phyloP scores from a whole-genome alignment of 2,888 invertebrate genomes.

The Brenthis hecate region DNA sequence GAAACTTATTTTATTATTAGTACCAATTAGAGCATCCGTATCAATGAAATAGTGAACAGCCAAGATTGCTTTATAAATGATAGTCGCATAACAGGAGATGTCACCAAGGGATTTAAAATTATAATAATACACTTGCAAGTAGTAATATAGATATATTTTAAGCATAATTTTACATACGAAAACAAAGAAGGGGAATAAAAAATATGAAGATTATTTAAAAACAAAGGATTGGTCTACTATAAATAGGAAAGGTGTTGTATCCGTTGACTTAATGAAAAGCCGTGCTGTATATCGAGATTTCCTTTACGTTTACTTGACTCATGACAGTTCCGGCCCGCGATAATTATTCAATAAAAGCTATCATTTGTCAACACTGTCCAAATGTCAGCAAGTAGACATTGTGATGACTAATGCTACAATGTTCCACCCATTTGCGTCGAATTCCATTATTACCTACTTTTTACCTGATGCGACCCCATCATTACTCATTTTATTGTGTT shows the following conservation, averaged over 20 bases:
- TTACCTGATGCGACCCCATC: constrained; percentile 69
- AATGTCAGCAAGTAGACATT: constrained; percentile 74
- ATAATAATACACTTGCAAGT: too few relatives aligned
- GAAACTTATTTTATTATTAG: too few relatives aligned
- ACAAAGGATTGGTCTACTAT: too few relatives aligned
- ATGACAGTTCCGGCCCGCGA: constrained; percentile 55
- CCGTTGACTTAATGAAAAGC: constrained; percentile 25
- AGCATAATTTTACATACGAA: too few relatives aligned
- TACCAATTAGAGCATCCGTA: too few relatives aligned
- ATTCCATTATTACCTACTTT: constrained; percentile 73
- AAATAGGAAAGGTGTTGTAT: not conserved
- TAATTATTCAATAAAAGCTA: constrained; percentile 79
- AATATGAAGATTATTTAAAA: too few relatives aligned
- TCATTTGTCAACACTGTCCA: constrained; percentile 75
- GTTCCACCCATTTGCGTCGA: constrained; percentile 69
- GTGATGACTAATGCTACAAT: constrained; percentile 76
- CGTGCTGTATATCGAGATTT: constrained; percentile 47
- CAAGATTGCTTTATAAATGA: too few relatives aligned
- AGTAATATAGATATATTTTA: too few relatives aligned
- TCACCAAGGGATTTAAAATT: not conserved
- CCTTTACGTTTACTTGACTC: constrained; percentile 57
- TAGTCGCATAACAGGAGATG: not conserved
- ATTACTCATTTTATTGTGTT: constrained; percentile 74
- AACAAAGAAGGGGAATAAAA: too few relatives aligned
- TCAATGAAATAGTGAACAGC: too few relatives aligned